Conservation (phyloP, 2,113 vertebrate species). For the Silurus asotus region DNA sequence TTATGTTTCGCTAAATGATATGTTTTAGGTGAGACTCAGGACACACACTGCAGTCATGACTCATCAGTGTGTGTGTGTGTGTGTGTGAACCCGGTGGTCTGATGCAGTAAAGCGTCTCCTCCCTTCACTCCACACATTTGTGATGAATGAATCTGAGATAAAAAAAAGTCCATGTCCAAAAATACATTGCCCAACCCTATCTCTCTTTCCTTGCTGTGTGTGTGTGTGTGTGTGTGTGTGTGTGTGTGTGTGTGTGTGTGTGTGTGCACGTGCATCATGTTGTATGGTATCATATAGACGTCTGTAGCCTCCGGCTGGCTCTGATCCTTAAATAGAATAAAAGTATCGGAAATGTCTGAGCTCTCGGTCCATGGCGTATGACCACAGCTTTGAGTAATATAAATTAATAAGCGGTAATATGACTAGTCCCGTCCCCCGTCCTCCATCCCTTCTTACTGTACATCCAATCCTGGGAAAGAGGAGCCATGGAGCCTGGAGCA, state of each 20-base stretch:
- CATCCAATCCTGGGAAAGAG: constrained; percentile 50
- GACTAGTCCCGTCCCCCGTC: constrained; percentile 47
- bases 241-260: no score
- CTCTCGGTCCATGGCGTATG: not conserved
- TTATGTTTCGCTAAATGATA: no score
- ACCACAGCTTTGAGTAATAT: constrained; percentile 25
- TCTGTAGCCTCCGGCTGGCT: not conserved
- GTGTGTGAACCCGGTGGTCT: not conserved
- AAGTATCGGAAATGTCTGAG: constrained; percentile 19
- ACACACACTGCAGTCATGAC: not conserved
- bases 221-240: no score
- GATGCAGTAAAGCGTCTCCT: not conserved
- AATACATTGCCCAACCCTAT: not conserved
- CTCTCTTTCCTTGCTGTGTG: not conserved
- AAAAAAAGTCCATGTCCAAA: constrained; percentile 40
- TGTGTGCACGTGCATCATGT: no score
- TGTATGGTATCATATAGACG: not conserved
- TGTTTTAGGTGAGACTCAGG: not conserved
- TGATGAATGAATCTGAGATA: constrained; percentile 22
- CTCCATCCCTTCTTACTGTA: constrained; percentile 44
- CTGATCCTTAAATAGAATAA: constrained; percentile 17
- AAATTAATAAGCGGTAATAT: constrained; percentile 65
- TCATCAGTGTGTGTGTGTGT: not conserved
- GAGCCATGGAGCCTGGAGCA: constrained; percentile 73
- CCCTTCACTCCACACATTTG: not conserved